Conservation (phyloP, 1,140 invertebrate species). For the Stratiolaelaps scimitus region DNA sequence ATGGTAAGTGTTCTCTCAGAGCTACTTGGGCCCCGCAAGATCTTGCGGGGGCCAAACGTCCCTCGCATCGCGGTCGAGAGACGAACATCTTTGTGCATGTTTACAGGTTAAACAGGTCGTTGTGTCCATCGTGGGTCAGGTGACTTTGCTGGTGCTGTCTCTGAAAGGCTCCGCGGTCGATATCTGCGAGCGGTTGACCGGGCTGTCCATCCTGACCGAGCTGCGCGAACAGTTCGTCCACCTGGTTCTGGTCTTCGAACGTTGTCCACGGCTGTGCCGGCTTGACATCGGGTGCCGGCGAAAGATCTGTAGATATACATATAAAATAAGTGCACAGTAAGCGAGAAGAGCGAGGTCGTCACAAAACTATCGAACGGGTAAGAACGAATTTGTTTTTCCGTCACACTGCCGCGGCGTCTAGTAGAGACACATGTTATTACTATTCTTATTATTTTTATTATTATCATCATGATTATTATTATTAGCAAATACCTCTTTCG, state of each 20-base stretch:
- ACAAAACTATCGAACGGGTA: background rate
- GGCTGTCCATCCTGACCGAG: background rate
- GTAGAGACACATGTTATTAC: no score
- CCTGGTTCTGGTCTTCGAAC: constrained; percentile 15
- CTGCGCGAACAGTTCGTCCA: constrained; percentile 15
- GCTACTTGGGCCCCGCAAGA: no score
- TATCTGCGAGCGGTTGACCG: constrained; percentile 1
- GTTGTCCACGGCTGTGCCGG: constrained; percentile 22
- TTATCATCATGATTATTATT: no score
- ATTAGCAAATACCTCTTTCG: no score
- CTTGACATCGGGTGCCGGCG: background rate
- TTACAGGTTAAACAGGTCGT: constrained; percentile 21
- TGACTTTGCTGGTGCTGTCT: background rate
- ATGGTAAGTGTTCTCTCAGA: no score
- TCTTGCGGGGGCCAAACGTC: no score
- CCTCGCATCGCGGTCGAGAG: no score
- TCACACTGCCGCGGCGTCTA: no score
- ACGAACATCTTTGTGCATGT: background rate
- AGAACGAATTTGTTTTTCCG: no score
- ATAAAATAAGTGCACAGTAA: background rate
- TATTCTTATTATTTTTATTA: no score
- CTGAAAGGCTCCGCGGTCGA: constrained; percentile 2
- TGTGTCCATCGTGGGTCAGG: background rate
- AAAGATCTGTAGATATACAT: constrained; percentile 23
- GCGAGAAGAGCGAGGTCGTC: background rate